phyloP scores from a whole-genome alignment of 2,113 vertebrate species.

The Syngnathoides biaculeatus region DNA sequence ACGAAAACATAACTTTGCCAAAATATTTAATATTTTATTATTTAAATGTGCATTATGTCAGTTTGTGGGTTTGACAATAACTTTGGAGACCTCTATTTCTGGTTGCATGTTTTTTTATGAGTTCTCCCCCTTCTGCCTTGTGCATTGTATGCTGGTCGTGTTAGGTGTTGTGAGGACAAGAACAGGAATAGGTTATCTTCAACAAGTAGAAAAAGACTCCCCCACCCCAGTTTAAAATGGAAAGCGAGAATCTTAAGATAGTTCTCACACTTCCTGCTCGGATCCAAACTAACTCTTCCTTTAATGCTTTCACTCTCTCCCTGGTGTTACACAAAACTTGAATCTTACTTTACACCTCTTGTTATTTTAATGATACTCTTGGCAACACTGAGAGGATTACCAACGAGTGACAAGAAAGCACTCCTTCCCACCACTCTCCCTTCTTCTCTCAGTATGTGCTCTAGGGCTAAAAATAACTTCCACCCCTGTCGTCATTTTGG shows the following conservation, averaged over 20 bases:
- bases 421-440: constrained; percentile 17
- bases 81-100: neutral
- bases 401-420: constrained; percentile 10
- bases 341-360: constrained; percentile 44
- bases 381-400: constrained; percentile 30
- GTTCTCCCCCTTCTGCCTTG: constrained; percentile 15
- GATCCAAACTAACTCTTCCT: constrained; percentile 27
- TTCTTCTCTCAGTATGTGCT: constrained; percentile 39
- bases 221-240: constrained; percentile 36
- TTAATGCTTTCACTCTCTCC: constrained; percentile 20
- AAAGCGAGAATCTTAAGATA: constrained; percentile 33
- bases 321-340: constrained; percentile 35
- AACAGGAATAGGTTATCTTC: constrained; percentile 11
- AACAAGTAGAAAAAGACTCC: constrained; percentile 15
- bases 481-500: constrained; percentile 29
- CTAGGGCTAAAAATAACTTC: constrained; percentile 63
- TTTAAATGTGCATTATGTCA: neutral
- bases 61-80: neutral
- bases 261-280: constrained; percentile 25
- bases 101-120: constrained; percentile 24
- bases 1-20: neutral
- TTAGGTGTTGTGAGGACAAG: constrained; percentile 13
- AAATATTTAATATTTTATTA: too few species aligned
- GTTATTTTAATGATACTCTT: constrained; percentile 48
- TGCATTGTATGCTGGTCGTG: neutral